These are phyloP conservation scores for Thripadectes ignobilis DNA, from an alignment of 2,797 vertebrate genomes.

Conservation along the genomic window DNA sequence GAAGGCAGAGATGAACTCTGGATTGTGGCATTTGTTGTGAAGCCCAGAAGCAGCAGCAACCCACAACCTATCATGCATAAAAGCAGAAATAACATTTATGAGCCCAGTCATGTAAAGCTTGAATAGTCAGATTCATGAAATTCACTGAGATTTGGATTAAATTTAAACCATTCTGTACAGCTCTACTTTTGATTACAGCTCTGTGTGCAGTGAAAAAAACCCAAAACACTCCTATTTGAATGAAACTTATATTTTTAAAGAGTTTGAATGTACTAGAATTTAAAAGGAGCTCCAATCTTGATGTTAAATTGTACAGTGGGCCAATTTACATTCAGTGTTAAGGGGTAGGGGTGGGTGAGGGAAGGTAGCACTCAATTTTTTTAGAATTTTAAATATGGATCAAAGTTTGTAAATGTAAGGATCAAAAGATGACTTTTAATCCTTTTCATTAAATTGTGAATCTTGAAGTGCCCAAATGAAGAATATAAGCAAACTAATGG, in stretches of 20 bases:
- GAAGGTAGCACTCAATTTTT: neutral
- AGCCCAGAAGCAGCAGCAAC: conserved; percentile 14
- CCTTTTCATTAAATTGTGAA: conserved; percentile 38
- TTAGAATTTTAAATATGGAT: neutral
- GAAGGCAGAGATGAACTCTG: conserved; percentile 4
- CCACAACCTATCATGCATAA: conserved; percentile 29
- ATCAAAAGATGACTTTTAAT: neutral
- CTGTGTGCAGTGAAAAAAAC: conserved; percentile 45
- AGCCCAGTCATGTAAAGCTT: conserved; percentile 59
- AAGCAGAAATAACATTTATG: conserved; percentile 70
- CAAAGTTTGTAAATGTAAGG: conserved; percentile 21
- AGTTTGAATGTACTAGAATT: conserved; percentile 53
- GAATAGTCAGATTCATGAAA: conserved; percentile 75
- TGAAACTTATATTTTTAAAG: conserved; percentile 59
- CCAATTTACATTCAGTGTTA: conserved; percentile 33
- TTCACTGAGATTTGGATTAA: conserved; percentile 73
- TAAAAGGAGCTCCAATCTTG: conserved; percentile 57
- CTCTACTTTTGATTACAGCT: conserved; percentile 69
- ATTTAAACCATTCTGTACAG: conserved; percentile 69
- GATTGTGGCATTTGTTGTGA: conserved; percentile 2
- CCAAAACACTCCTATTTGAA: conserved; percentile 26
- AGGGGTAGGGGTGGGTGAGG: neutral
- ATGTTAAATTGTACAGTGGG: conserved; percentile 13
- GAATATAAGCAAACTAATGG: neutral
- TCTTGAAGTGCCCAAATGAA: neutral